Evolutionary conservation across 2,113 vertebrate species (phyloP).

Genomic region (Ceyx melanurus): DNA sequence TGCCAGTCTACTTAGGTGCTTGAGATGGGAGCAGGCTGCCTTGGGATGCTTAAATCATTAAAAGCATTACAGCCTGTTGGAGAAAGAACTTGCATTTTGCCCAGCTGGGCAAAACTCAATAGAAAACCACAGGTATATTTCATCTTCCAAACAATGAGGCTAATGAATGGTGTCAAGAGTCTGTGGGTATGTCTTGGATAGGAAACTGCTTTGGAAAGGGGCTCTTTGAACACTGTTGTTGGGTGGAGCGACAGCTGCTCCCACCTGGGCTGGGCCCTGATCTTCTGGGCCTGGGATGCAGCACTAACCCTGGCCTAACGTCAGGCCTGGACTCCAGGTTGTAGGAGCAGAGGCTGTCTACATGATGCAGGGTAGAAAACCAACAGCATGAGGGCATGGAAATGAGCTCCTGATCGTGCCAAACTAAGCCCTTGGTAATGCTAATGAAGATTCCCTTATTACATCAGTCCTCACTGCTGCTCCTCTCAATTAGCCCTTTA

Average conservation of each 20-base stretch:
- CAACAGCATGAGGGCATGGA: not conserved
- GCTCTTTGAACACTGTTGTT: not conserved
- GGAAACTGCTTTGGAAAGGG: not conserved
- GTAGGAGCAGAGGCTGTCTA: not conserved
- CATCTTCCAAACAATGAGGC: not conserved
- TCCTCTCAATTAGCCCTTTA: slow-evolving; percentile 40
- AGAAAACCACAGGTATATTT: not conserved
- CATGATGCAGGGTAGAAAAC: not conserved
- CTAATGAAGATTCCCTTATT: not conserved
- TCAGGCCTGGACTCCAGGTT: not conserved
- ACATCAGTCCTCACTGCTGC: not conserved
- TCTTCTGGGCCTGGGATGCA: not conserved
- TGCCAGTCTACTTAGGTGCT: slow-evolving; percentile 23
- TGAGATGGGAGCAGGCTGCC: slow-evolving; percentile 27
- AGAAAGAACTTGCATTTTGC: not conserved
- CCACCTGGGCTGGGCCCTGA: not conserved
- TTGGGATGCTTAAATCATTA: not conserved
- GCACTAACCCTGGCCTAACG: not conserved
- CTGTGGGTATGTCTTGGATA: not conserved
- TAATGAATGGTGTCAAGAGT: not conserved
- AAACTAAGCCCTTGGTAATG: slow-evolving; percentile 33
- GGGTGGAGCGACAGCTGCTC: not conserved
- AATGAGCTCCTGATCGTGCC: not conserved
- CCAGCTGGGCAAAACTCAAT: not conserved
- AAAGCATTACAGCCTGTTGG: not conserved